Conservation (phyloP, 35 echinoderm and acorn worm species). For the Acanthaster planci region DNA sequence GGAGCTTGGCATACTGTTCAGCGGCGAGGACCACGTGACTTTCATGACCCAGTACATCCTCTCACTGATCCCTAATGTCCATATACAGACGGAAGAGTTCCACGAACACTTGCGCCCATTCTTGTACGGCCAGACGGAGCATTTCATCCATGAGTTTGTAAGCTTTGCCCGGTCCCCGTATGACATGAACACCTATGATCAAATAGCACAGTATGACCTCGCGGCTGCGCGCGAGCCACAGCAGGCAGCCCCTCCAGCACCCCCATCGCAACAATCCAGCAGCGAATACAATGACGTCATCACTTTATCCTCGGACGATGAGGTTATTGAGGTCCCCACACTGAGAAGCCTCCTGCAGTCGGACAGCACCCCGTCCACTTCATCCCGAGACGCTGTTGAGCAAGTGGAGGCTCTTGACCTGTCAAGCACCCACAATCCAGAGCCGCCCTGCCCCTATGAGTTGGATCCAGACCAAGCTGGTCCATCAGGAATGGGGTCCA, state of each 20-base stretch:
- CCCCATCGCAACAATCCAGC: background rate
- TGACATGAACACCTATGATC: conserved; percentile 86
- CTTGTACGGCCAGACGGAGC: conserved; percentile 78
- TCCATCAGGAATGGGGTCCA: conserved; percentile 43
- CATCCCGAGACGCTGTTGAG: background rate
- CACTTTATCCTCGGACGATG: conserved; percentile 26
- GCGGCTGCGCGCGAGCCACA: background rate
- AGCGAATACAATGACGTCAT: conserved; percentile 37
- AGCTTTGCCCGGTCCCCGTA: conserved; percentile 88
- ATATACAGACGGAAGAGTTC: conserved; percentile 93
- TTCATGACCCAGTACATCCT: conserved; percentile 96
- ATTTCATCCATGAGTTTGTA: conserved; percentile 92
- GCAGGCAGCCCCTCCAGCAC: conserved; percentile 4
- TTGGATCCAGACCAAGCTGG: conserved; percentile 50
- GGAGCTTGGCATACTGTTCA: conserved; percentile 80
- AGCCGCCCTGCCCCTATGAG: conserved; percentile 1
- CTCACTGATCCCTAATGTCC: conserved; percentile 80
- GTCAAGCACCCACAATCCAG: conserved; percentile 47
- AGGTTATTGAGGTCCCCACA: background rate
- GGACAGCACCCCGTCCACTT: background rate
- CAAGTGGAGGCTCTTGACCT: conserved; percentile 21
- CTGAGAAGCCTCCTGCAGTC: background rate
- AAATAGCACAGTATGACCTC: conserved; percentile 81
- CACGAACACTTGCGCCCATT: conserved; percentile 83
- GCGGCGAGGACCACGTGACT: conserved; percentile 73